Conservation (phyloP, 2,113 vertebrate species). For the Camelus dromedarius region DNA sequence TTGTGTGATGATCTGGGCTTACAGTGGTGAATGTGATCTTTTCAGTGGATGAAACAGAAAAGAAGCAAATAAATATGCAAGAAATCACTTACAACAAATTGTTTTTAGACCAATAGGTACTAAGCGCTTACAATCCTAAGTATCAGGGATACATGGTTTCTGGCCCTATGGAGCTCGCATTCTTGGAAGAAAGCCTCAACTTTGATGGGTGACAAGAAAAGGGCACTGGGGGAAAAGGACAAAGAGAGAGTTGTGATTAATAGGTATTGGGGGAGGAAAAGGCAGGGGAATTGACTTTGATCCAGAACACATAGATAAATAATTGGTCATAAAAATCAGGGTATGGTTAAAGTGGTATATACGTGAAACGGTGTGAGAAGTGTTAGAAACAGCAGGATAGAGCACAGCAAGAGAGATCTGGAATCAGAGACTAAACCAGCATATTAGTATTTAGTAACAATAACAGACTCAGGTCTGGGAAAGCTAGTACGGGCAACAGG, state of each 20-base stretch:
- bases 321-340: not conserved
- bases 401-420: not conserved
- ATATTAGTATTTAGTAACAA: not conserved
- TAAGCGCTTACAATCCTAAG: not conserved
- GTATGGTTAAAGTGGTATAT: not conserved
- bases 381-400: not conserved
- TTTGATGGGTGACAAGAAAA: slow-evolving; percentile 12
- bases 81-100: not conserved
- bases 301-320: not conserved
- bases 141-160: not conserved
- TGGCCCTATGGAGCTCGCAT: not conserved
- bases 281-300: not conserved
- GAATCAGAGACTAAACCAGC: not conserved
- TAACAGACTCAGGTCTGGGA: not conserved
- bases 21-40: not conserved
- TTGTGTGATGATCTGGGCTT: not conserved
- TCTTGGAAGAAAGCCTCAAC: not conserved
- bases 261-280: not conserved
- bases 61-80: slow-evolving; percentile 38
- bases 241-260: not conserved
- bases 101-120: not conserved
- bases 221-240: not conserved
- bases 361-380: not conserved
- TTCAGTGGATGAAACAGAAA: slow-evolving; percentile 2
- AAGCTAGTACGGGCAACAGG: not conserved